Conservation (phyloP, 2,113 vertebrate genomes). For the Callocephalon fimbriatum region DNA sequence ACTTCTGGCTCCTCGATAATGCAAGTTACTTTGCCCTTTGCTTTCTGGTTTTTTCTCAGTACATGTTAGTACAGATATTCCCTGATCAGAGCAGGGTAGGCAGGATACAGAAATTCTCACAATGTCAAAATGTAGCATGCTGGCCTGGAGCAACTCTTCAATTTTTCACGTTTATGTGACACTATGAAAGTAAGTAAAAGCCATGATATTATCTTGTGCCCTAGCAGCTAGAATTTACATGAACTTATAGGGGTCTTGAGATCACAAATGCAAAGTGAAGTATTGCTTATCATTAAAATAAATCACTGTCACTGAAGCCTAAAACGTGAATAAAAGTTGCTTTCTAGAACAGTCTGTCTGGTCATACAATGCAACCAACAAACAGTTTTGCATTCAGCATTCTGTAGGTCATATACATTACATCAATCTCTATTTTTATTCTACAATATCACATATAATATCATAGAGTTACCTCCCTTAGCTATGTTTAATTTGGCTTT, state of each 20-base stretch:
- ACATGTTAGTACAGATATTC: not conserved
- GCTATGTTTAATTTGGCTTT: slow-evolving; percentile 52
- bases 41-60: not conserved
- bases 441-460: slow-evolving; percentile 12
- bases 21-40: not conserved
- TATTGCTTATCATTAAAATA: slow-evolving; percentile 56
- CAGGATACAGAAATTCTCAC: slow-evolving; percentile 44
- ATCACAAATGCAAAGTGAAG: slow-evolving; percentile 71
- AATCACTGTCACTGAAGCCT: slow-evolving; percentile 49
- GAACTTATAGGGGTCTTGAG: slow-evolving; percentile 64
- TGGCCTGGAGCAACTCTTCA: slow-evolving; percentile 72
- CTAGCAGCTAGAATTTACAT: slow-evolving; percentile 71
- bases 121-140: slow-evolving; percentile 44
- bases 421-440: slow-evolving; percentile 25
- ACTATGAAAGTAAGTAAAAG: slow-evolving; percentile 67
- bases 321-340: slow-evolving; percentile 49
- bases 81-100: not conserved
- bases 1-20: not conserved
- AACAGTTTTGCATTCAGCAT: not conserved
- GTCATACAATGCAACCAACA: not conserved
- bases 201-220: slow-evolving; percentile 65
- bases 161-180: slow-evolving; percentile 74
- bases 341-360: slow-evolving; percentile 16
- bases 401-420: not conserved
- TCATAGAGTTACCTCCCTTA: slow-evolving; percentile 36